Evolutionary conservation across 2,888 invertebrate species (phyloP).

Genomic region (Myathropa florea): DNA sequence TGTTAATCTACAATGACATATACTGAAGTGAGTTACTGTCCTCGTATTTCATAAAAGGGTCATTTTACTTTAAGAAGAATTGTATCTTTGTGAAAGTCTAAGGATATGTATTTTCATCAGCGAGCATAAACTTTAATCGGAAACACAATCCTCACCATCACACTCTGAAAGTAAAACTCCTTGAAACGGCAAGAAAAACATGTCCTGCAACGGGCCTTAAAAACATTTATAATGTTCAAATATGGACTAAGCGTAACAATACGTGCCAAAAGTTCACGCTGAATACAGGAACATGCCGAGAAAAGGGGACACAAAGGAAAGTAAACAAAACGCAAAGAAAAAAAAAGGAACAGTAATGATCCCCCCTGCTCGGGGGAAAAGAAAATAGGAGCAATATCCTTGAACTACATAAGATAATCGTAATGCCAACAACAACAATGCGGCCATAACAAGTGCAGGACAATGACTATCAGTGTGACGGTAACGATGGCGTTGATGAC

Average conservation of each 20-base stretch:
- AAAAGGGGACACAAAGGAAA: neutral
- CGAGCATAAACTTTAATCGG: neutral
- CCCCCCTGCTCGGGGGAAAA: conserved; percentile 27
- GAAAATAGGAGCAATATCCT: conserved; percentile 50
- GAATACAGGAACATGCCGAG: neutral
- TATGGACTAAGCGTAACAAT: conserved; percentile 1
- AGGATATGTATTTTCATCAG: too few species aligned
- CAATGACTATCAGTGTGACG: conserved; percentile 32
- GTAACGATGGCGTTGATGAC: neutral
- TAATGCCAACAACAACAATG: conserved; percentile 32
- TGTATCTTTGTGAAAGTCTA: neutral
- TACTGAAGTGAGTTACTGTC: neutral
- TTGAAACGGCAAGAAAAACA: neutral
- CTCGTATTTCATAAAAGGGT: neutral
- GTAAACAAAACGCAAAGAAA: conserved; percentile 4
- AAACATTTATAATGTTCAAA: conserved; percentile 29
- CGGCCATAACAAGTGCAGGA: conserved; percentile 39
- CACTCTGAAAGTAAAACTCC: conserved; percentile 4
- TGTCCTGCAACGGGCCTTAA: neutral
- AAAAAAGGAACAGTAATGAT: conserved; percentile 43
- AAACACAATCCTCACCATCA: neutral
- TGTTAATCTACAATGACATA: neutral
- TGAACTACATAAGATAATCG: conserved; percentile 62
- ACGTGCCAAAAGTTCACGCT: conserved; percentile 42
- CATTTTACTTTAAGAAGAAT: neutral